Conservation (phyloP, 2,888 invertebrate species). For the Lissonota sp. region DNA sequence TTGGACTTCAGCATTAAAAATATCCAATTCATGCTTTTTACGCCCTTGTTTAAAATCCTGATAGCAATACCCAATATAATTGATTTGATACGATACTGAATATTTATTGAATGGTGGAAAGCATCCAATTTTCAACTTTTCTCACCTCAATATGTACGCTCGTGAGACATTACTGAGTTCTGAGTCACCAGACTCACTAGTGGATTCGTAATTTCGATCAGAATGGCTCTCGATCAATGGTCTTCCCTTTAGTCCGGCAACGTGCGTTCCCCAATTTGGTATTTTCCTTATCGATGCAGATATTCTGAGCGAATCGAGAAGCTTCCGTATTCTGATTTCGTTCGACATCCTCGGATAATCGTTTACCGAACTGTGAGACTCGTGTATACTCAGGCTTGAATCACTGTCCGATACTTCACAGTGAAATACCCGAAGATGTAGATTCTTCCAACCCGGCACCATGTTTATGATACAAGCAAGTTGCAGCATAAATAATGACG, state of each 20-base stretch:
- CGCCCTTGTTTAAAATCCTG: no score
- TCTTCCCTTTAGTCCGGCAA: slow-evolving; percentile 84
- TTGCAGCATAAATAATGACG: slow-evolving; percentile 97
- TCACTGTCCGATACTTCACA: slow-evolving; percentile 86
- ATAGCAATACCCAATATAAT: no score
- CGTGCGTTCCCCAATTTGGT: slow-evolving; percentile 87
- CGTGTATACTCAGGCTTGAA: slow-evolving; percentile 78
- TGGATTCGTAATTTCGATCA: slow-evolving; percentile 75
- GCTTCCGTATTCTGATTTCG: slow-evolving; percentile 86
- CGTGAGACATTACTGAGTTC: slow-evolving; percentile 84
- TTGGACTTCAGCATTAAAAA: no score
- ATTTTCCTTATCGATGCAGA: slow-evolving; percentile 92
- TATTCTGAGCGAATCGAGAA: slow-evolving; percentile 94
- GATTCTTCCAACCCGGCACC: slow-evolving; percentile 94
- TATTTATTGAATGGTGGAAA: slow-evolving; percentile 2
- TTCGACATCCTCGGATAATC: slow-evolving; percentile 80
- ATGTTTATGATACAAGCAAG: slow-evolving; percentile 97
- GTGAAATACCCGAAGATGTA: slow-evolving; percentile 94
- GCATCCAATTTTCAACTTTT: slow-evolving; percentile 13
- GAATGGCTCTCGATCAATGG: slow-evolving; percentile 74
- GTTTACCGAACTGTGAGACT: slow-evolving; percentile 81
- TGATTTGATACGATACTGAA: slow-evolving; percentile 35
- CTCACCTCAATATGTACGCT: slow-evolving; percentile 85
- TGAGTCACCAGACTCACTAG: slow-evolving; percentile 74
- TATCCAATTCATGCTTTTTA: no score